phyloP scores from a whole-genome alignment of 2,113 vertebrate species.

The Struthio camelus region DNA sequence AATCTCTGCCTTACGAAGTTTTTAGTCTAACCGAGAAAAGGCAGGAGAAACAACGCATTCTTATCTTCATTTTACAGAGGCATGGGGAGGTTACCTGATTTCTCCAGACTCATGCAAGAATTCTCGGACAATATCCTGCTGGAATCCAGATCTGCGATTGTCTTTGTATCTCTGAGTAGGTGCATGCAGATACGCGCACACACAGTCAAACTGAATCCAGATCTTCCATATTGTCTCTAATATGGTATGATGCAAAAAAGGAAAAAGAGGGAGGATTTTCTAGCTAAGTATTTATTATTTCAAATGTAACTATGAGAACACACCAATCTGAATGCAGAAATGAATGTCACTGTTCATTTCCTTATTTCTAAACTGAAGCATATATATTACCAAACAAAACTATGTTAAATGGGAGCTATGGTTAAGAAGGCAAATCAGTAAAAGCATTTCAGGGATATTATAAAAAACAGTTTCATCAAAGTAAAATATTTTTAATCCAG shows the following conservation, averaged over 20 bases:
- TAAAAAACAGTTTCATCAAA: not conserved
- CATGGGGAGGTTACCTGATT: not conserved
- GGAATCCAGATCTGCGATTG: not conserved
- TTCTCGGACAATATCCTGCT: not conserved
- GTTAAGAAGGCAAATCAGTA: not conserved
- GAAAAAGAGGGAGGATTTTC: not conserved
- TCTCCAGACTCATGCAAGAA: not conserved
- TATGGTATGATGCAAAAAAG: not conserved
- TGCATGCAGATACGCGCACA: not conserved
- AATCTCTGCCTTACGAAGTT: not conserved
- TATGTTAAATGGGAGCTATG: not conserved
- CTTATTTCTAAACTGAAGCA: accelerated
- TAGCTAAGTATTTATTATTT: not conserved
- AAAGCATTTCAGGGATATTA: not conserved
- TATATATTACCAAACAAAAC: accelerated
- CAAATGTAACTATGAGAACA: not conserved
- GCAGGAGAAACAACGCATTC: not conserved
- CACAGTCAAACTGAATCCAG: not conserved
- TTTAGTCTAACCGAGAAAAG: not conserved
- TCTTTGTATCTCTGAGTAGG: not conserved
- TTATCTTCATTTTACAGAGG: not conserved
- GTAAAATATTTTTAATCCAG: not conserved
- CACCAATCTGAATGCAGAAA: not conserved
- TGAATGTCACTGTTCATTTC: accelerated
- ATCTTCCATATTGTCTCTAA: not conserved